Evolutionary conservation across 1,140 invertebrate genomes (phyloP), one percentile per base, ranked within the genome.

Genomic region (Microplitis demolitor): DNA sequence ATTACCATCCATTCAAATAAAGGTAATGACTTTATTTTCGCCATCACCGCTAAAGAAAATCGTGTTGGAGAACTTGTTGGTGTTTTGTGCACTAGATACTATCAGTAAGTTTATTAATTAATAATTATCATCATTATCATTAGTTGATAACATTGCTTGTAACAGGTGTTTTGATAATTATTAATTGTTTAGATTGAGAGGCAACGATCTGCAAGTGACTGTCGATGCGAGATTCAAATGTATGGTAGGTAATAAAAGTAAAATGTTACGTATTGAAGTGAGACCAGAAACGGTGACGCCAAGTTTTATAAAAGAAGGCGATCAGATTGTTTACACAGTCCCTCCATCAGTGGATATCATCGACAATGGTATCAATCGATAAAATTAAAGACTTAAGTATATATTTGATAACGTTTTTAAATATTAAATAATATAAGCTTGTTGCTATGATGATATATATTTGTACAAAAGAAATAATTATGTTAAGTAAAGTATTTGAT

Each of bases 11-110:
- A 98, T 83, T 92, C 97, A 3, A 92, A 92, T 73, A 91, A 91
- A 33, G 94, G 94, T 16, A 97, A 98, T 84, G 97, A 99, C 86
- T 92, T 99, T 79, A 92, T 99, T 39, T 89, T 98, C 74, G 89
- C 89, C 4, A 84, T 86, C 24, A 82, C 82, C 3, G 79, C 86
- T n/a, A 89, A 89, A 66, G 91, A 93, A 67, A 94, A 95, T 78
- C 88, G 92, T 66, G 89, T 95, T 37, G 97, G 97, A 1, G 98
- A 99, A 88, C 87, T 98, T 13, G 90, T 99, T 34, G 97, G 96
- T 24, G 89, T 94, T 53, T 83, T 99, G 1, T 91, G 90, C 71
- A 91, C 92, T 72, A 88, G 91, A 79, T 95, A 93, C 81, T 86
- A 89, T 74, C 89, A 92, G 94, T 96, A 88, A 90, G 92, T 91